These are phyloP conservation scores for Toxotes chatareus DNA, from an alignment of 2,113 vertebrate genomes.

Conservation along the genomic window DNA sequence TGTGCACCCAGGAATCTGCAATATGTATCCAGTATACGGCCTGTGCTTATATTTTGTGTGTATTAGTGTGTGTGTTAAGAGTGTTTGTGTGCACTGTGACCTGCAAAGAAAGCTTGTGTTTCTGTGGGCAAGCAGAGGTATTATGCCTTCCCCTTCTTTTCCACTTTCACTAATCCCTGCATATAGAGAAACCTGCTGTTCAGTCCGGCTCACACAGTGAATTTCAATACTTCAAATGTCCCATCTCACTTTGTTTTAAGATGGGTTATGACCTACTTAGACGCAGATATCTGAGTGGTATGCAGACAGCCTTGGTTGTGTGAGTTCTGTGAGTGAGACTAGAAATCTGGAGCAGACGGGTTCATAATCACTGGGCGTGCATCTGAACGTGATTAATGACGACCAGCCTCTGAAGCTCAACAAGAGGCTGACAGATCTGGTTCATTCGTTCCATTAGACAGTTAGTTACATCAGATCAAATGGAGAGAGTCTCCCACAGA, in stretches of 20 bases:
- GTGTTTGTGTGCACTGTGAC: neutral
- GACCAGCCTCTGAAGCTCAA: conserved; percentile 6
- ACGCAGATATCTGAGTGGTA: conserved; percentile 43
- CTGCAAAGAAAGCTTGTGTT: conserved; percentile 4
- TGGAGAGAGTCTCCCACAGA: conserved; percentile 15
- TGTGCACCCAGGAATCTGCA: conserved; percentile 43
- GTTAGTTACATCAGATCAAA: conserved; percentile 21
- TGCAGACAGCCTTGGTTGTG: conserved; percentile 21
- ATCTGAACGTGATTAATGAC: conserved; percentile 26
- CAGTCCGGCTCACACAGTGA: neutral
- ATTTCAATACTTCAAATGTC: neutral
- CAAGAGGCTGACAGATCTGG: conserved; percentile 4
- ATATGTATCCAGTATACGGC: conserved; percentile 11
- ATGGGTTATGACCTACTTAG: conserved; percentile 47
- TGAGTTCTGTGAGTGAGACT: conserved; percentile 42
- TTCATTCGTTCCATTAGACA: conserved; percentile 47
- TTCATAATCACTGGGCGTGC: conserved; percentile 2
- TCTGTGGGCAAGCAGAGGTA: conserved; percentile 19
- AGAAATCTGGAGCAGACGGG: neutral
- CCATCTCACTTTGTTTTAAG: conserved; percentile 9
- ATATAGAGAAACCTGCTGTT: neutral
- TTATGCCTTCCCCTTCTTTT: neutral
- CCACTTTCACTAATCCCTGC: conserved; percentile 14
- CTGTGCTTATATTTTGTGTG: conserved; percentile 9
- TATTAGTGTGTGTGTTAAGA: conserved; percentile 17